These are phyloP conservation scores for Dinoponera quadriceps DNA, from an alignment of 1,140 invertebrate genomes.

Conservation along the genomic window DNA sequence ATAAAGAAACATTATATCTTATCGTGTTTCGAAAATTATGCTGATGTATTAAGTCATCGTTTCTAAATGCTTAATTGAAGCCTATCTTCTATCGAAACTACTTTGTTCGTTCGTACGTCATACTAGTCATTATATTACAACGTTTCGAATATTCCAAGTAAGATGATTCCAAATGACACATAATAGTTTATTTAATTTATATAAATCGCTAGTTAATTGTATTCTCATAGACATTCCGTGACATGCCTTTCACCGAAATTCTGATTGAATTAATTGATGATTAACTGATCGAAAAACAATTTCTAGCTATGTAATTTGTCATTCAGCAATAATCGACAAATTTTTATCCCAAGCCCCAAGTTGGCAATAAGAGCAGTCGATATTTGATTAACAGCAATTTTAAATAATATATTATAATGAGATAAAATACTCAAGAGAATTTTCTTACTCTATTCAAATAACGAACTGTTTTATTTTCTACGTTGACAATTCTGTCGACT, in stretches of 20 bases:
- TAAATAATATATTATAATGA: no score
- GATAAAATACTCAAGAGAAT: no score
- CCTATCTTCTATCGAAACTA: not conserved
- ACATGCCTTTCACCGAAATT: no score
- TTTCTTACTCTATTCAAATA: no score
- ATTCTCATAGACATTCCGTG: not conserved
- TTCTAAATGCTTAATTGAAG: not conserved
- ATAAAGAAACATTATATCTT: not conserved
- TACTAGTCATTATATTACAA: not conserved
- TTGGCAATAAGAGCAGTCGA: no score
- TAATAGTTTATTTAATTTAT: constrained; percentile 41
- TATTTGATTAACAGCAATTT: not conserved
- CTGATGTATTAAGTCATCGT: not conserved
- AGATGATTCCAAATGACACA: not conserved
- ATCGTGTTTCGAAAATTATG: not conserved
- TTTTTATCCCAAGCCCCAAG: no score
- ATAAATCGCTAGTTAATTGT: constrained; percentile 9
- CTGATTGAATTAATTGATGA: no score
- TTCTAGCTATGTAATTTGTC: no score
- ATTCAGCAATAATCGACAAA: no score
- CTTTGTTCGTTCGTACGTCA: not conserved
- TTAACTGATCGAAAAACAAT: no score
- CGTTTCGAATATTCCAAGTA: not conserved
- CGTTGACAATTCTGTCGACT: no score
- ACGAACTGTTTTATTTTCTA: no score